Evolutionary conservation across 2,888 invertebrate genomes (phyloP), one percentile per base, ranked within the genome.

Genomic region (Empis livida): DNA sequence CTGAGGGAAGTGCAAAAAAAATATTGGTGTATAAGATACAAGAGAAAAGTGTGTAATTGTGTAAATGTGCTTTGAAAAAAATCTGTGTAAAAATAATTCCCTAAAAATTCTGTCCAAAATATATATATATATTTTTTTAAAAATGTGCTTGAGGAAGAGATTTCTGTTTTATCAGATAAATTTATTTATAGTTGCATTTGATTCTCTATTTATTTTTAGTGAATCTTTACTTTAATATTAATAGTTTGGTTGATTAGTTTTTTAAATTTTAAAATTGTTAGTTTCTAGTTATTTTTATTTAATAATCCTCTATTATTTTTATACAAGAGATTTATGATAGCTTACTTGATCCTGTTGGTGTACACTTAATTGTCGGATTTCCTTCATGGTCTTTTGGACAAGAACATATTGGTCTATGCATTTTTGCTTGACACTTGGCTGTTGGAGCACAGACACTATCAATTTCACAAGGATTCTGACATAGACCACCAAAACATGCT

Each of bases 391-490:
- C 86, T 58, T 79, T 78, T 31, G 85, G 84, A 70, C 86, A 87
- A 61, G 79, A 80, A 71, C 87, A 87, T 71, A 84, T 80, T 51
- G 87, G 85, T 64, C 83, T 80, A 74, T 88, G 88, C 74, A 83
- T 82, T 73, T 84, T 79, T 57, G 84, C 84, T 61, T 79, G 79
- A 68, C 88, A 89, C 63, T 80, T 79, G 56, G 87, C 85, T 68
- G 80, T 80, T 55, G 74, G 64, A 56, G 81, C 83, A 73, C 87
- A 88, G 54, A 80, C 78, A 68, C 79, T 80, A 64, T 80, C 79
- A 77, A 88, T 79, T 68, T 84, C 84, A 72, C 88, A 89, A 57
- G 87, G 87, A 71, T 87, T 80, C 68, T 82, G 81, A 71, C 88
- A 89, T 59, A 79, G 71, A 61, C 82, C 83, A 78, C 82, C 82